Conservation (phyloP, 1,140 invertebrate genomes). For the Nymphalis io region DNA sequence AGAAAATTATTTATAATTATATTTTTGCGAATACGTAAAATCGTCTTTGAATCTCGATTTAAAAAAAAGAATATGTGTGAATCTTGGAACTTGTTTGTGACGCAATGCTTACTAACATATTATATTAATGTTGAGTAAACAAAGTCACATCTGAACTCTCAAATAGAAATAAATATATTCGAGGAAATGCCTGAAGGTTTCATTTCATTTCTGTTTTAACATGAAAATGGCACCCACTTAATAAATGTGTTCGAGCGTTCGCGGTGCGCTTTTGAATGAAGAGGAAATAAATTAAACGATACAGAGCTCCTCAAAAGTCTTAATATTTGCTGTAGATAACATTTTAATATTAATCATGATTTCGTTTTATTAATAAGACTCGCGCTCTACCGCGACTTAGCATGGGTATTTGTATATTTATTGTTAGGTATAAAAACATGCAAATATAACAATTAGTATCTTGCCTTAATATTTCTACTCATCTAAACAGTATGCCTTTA, state of each 20-base stretch:
- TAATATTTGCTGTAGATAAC: neutral
- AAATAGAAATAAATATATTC: conserved; percentile 13
- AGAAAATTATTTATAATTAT: no score
- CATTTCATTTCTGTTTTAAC: conserved; percentile 41
- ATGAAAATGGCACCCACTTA: conserved; percentile 44
- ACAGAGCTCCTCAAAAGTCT: conserved; percentile 5
- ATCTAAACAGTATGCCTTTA: no score
- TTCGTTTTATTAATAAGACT: neutral
- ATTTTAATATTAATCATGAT: neutral
- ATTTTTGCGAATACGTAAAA: no score
- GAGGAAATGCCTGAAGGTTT: conserved; percentile 22
- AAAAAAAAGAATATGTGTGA: no score
- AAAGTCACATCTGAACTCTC: neutral
- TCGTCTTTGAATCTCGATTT: no score
- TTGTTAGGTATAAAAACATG: no score
- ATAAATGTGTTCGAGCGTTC: conserved; percentile 31
- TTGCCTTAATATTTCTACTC: no score
- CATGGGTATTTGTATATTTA: no score
- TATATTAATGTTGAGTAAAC: neutral
- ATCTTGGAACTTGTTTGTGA: no score
- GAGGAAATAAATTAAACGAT: conserved; percentile 38
- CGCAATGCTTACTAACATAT: neutral
- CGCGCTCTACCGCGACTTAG: no score
- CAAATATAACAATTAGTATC: no score
- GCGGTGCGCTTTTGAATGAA: conserved; percentile 29